Conservation (phyloP, 64 coral and sea anemone genomes). For the Trachythela sp. region DNA sequence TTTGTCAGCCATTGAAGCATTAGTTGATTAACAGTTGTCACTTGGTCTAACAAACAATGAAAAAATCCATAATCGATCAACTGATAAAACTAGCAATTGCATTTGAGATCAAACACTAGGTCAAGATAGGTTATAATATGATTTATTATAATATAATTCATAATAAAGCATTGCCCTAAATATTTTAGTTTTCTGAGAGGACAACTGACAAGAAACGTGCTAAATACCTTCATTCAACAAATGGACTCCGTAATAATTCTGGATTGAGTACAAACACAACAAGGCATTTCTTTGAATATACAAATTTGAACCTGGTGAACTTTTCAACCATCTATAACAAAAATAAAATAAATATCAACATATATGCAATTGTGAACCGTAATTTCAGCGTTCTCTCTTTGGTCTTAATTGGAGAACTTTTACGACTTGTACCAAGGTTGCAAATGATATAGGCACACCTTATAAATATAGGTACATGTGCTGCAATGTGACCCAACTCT, state of each 20-base stretch:
- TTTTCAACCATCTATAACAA: not conserved
- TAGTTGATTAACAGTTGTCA: not conserved
- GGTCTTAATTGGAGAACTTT: not conserved
- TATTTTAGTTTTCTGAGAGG: no score
- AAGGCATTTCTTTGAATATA: not conserved
- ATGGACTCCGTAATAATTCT: not conserved
- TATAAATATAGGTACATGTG: not conserved
- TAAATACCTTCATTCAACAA: slow-evolving; percentile 12
- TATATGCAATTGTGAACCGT: no score
- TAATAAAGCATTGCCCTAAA: not conserved
- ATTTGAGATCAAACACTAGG: no score
- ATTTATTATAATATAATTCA: no score
- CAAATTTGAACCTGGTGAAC: not conserved
- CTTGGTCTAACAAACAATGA: not conserved
- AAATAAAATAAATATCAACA: not conserved
- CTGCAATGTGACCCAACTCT: not conserved
- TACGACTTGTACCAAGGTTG: not conserved
- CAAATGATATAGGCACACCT: not conserved
- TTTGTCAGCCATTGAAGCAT: not conserved
- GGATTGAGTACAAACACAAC: not conserved
- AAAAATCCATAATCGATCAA: no score
- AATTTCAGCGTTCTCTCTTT: no score
- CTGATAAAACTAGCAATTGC: no score
- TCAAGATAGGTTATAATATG: no score
- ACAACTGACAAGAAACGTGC: no score